phyloP scores from a whole-genome alignment of 2,113 vertebrate species.

The Machaerirhynchus nigripectus region DNA sequence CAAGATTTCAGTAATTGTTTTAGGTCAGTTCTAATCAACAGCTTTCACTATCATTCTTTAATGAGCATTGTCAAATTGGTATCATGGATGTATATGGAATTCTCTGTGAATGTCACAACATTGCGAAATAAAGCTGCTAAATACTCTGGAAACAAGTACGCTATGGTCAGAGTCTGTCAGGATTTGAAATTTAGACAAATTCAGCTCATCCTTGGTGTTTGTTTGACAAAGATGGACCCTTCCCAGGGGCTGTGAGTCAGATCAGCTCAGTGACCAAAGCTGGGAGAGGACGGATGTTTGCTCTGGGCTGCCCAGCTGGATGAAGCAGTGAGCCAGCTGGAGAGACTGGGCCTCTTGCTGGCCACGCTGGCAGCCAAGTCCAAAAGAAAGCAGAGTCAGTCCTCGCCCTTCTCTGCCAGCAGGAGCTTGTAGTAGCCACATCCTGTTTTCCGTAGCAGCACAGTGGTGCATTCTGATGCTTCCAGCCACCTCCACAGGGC shows the following conservation, averaged over 20 bases:
- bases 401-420: rapidly evolving
- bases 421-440: neutral
- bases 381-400: neutral
- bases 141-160: neutral
- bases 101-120: neutral
- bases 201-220: neutral
- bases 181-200: neutral
- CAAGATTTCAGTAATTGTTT: neutral
- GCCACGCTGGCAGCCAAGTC: neutral
- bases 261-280: neutral
- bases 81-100: neutral
- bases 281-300: rapidly evolving
- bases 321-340: neutral
- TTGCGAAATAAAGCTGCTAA: constrained; percentile 33
- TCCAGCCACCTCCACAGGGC: neutral
- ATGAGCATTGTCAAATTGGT: neutral
- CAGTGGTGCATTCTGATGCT: neutral
- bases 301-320: neutral
- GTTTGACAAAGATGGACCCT: neutral
- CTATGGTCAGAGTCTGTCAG: neutral
- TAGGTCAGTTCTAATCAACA: neutral
- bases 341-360: neutral
- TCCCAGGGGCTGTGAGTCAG: neutral
- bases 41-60: neutral
- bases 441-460: neutral